Base-by-base conservation (phyloP, 1,140 invertebrate genomes). In the Aricia agestis region DNA sequence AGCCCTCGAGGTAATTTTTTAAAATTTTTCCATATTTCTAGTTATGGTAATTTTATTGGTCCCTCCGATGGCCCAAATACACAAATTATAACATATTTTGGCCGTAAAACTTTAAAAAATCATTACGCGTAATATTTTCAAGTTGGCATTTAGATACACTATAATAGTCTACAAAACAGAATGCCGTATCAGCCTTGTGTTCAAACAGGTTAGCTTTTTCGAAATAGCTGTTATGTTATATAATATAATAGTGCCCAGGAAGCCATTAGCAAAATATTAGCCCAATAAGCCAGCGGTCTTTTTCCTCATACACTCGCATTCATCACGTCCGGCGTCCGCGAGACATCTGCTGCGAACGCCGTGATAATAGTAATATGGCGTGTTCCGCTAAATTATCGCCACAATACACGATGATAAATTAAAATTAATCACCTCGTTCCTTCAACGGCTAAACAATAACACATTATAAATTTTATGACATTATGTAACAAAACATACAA, bases 361-460 rank as follows among this genome's bases (percentile, higher is more conserved):
- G 72, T 72, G 72, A 71, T 88, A 83, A 89, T 85, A 79, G 75
- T 68, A 13, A 71, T 63, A 83, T 88, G 78, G 88, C 88, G 86
- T 90, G 88, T 73, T 71, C 69, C 57, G 65, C 73, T 76, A 68
- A 83, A 85, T 86, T 80, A 85, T 76, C 74, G 72, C 78, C 73
- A 74, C 19, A 25, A 73, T 74, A 81, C 77, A 76, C 78, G 69
- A 77, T 81, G 79, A 81, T 81, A 85, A 78, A 77, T 72, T 69
- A 68, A 68, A 68, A 76, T 78, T 80, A 82, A 76, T 82, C 81
- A 82, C 78, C 81, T 68, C 65, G 72, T 77, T 72, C 78, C 80
- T 83, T 82, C 82, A 80, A 78, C 70, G 67, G 72, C 79, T 80
- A 79, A 76, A 70, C 17, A 18, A 17, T 25, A 18, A 25, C 15